A percentile compares a stretch with the other conserved stretches of the same genome.
These are phyloP conservation scores for Stenoptilia bipunctidactyla DNA, from an alignment of 2,888 invertebrate species.

Conservation along the genomic window DNA sequence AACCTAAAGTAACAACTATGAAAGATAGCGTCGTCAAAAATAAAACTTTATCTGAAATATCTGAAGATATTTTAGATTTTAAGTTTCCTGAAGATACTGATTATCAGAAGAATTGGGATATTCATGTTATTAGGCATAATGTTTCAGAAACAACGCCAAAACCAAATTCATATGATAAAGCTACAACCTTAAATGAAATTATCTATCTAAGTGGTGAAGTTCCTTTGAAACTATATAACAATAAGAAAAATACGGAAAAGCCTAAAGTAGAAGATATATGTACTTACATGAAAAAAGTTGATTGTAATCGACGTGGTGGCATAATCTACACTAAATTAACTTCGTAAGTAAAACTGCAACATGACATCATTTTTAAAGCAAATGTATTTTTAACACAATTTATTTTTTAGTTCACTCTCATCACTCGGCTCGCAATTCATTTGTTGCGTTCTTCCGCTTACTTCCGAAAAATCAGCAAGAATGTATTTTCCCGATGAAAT, in stretches of 20 bases:
- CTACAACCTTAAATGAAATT: neutral
- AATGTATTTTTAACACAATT: no score
- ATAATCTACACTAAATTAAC: slow-evolving; percentile 22
- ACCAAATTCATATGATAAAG: neutral
- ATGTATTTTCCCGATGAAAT: slow-evolving; percentile 23
- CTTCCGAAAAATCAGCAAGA: slow-evolving; percentile 15
- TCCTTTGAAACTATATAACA: slow-evolving; percentile 14
- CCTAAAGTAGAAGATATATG: slow-evolving; percentile 23
- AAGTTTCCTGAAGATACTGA: slow-evolving; percentile 26
- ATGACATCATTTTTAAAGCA: no score
- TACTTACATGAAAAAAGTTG: slow-evolving; percentile 31
- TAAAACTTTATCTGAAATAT: no score
- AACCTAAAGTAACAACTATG: no score
- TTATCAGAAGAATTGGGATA: slow-evolving; percentile 10
- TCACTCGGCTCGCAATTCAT: slow-evolving; percentile 9
- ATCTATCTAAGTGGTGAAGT: slow-evolving; percentile 16
- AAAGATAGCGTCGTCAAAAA: no score
- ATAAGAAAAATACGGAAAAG: neutral
- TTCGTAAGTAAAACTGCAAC: no score
- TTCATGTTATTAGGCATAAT: slow-evolving; percentile 1
- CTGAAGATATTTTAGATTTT: slow-evolving; percentile 22
- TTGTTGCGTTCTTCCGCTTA: slow-evolving; percentile 37
- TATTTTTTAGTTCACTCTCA: no score
- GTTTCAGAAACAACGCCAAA: slow-evolving; percentile 8
- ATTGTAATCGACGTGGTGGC: slow-evolving; percentile 34